phyloP scores from a whole-genome alignment of 2,113 vertebrate genomes.

The Toxotes jaculatrix region DNA sequence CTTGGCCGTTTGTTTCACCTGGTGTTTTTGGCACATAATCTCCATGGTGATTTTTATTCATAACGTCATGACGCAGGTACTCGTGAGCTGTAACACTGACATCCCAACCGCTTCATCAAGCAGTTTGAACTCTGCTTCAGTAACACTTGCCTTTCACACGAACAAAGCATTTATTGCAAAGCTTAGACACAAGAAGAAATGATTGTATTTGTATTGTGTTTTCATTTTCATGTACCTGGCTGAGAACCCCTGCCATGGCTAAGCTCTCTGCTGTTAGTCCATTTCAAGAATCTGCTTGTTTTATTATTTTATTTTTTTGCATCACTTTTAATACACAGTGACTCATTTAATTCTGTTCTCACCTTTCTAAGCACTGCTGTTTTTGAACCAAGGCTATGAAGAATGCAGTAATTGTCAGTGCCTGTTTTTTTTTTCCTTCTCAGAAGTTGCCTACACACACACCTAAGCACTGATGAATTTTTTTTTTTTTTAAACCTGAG shows the following conservation, averaged over 20 bases:
- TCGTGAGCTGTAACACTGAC: not conserved
- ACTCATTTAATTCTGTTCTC: slow-evolving; percentile 46
- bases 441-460: slow-evolving; percentile 31
- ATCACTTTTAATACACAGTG: slow-evolving; percentile 21
- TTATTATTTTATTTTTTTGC: not conserved
- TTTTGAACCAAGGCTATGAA: slow-evolving; percentile 46
- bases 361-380: slow-evolving; percentile 24
- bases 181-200: not conserved
- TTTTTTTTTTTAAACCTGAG: slow-evolving; percentile 12
- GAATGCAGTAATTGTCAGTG: slow-evolving; percentile 8
- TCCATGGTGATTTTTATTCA: slow-evolving; percentile 12
- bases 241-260: not conserved
- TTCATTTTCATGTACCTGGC: not conserved
- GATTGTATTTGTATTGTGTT: not conserved
- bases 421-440: not conserved
- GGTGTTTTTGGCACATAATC: not conserved
- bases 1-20: not conserved
- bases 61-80: not conserved
- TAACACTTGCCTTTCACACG: not conserved
- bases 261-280: not conserved
- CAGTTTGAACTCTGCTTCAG: not conserved
- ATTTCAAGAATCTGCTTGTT: not conserved
- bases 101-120: not conserved
- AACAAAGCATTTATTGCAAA: not conserved
- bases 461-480: slow-evolving; percentile 17